Evolutionary conservation across 2,888 invertebrate genomes (phyloP).

Genomic region (Lithophane leautieri): DNA sequence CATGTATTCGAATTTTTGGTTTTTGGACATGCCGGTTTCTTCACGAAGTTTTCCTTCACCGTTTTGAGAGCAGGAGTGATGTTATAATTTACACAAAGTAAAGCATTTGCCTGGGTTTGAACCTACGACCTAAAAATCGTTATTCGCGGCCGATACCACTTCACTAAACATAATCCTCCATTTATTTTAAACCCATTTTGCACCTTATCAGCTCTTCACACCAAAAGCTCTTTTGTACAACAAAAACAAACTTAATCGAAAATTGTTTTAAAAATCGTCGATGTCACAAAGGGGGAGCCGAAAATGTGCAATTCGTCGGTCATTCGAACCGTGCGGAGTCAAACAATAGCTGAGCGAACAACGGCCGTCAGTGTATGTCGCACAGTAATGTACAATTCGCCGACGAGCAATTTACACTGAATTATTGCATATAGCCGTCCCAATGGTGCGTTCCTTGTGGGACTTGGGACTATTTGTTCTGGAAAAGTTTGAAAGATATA

Average conservation of each 20-base stretch:
- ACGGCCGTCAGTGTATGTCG: conserved; percentile 70
- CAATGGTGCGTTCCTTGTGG: conserved; percentile 69
- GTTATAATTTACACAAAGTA: too few species aligned
- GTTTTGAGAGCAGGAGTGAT: too few species aligned
- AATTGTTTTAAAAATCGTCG: conserved; percentile 41
- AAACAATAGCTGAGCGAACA: conserved; percentile 63
- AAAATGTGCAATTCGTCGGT: conserved; percentile 59
- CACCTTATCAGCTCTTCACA: neutral
- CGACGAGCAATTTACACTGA: conserved; percentile 78
- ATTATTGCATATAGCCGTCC: conserved; percentile 77
- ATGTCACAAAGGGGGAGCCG: conserved; percentile 24
- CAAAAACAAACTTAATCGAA: conserved; percentile 5
- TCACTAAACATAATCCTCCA: neutral
- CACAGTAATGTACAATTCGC: conserved; percentile 72
- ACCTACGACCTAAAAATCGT: too few species aligned
- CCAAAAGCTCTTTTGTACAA: neutral
- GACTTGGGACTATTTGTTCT: conserved; percentile 55
- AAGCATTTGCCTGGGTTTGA: too few species aligned
- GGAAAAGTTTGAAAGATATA: conserved; percentile 60
- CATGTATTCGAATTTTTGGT: too few species aligned
- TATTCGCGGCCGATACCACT: too few species aligned
- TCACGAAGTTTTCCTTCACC: too few species aligned
- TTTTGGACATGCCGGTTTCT: too few species aligned
- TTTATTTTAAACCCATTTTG: neutral
- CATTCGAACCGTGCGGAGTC: conserved; percentile 56